These are phyloP conservation scores for Bradypus variegatus DNA, from an alignment of 2,797 vertebrate genomes.

Conservation along the genomic window DNA sequence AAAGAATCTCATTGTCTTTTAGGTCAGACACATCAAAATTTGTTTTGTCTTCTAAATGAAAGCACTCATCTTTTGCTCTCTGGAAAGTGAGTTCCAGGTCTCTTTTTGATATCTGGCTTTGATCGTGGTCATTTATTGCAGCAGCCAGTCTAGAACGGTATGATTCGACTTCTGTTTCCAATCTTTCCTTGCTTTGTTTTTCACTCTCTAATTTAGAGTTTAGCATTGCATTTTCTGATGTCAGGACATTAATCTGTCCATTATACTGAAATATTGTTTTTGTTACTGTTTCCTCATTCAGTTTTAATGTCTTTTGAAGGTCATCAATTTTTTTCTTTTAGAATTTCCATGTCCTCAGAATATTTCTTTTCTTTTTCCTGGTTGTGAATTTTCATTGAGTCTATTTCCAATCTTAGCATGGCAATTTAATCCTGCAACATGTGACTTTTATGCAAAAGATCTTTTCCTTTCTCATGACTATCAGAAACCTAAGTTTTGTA, in stretches of 20 bases:
- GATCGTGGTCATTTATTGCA: conserved; percentile 82
- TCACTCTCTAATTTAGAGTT: conserved; percentile 83
- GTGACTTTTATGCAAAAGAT: conserved; percentile 78
- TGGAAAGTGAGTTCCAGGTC: conserved; percentile 81
- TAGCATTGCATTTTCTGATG: conserved; percentile 77
- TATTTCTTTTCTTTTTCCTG: conserved; percentile 80
- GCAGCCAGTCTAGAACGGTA: conserved; percentile 76
- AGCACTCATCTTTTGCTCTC: conserved; percentile 85
- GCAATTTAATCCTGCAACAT: conserved; percentile 83
- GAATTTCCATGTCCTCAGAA: conserved; percentile 80
- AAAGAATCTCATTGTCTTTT: conserved; percentile 79
- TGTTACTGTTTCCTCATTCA: conserved; percentile 83
- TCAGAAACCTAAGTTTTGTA: conserved; percentile 76
- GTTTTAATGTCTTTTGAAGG: conserved; percentile 82
- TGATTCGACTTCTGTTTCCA: conserved; percentile 82
- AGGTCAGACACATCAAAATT: conserved; percentile 76
- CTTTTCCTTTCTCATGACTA: conserved; percentile 77
- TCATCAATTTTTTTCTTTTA: conserved; percentile 85
- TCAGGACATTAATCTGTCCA: conserved; percentile 80
- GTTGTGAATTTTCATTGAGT: conserved; percentile 73
- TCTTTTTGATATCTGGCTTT: conserved; percentile 75
- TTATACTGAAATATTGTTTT: conserved; percentile 84
- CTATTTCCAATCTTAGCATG: conserved; percentile 78
- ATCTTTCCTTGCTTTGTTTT: conserved; percentile 79
- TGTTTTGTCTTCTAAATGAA: conserved; percentile 80